Evolutionary conservation across 2,797 vertebrate genomes (phyloP).

Genomic region (Falco biarmicus): DNA sequence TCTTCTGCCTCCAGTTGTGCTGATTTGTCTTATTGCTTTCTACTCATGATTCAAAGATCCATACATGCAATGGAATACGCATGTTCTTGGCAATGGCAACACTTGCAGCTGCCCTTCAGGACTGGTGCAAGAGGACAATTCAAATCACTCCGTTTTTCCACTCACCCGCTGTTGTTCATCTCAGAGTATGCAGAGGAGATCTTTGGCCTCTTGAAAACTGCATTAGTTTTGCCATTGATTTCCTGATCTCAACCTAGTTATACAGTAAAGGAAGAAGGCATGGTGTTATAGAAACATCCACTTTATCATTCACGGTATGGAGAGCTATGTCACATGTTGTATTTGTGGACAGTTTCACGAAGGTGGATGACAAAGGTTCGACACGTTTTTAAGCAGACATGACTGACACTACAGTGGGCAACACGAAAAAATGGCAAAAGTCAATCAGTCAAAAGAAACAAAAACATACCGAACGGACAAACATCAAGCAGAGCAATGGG

Average conservation of each 20-base stretch:
- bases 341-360: neutral
- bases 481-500: neutral
- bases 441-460: neutral
- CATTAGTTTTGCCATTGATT: neutral
- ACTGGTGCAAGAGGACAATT: neutral
- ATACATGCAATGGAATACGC: neutral
- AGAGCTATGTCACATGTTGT: neutral
- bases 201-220: neutral
- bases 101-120: neutral
- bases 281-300: neutral
- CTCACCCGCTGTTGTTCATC: neutral
- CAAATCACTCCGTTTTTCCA: neutral
- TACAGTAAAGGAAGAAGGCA: neutral
- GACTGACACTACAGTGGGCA: neutral
- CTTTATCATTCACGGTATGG: neutral
- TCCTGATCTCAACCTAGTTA: neutral
- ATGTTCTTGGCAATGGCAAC: neutral
- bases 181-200: neutral
- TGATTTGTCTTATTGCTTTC: neutral
- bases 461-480: neutral
- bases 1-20: neutral
- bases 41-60: neutral
- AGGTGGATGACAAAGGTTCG: neutral
- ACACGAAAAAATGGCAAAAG: neutral
- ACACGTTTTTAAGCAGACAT: neutral